Percentiles rank a stretch among this genome's conserved stretches.
Conservation (phyloP, 2,888 invertebrate species). For the Drosophila incognita region DNA sequence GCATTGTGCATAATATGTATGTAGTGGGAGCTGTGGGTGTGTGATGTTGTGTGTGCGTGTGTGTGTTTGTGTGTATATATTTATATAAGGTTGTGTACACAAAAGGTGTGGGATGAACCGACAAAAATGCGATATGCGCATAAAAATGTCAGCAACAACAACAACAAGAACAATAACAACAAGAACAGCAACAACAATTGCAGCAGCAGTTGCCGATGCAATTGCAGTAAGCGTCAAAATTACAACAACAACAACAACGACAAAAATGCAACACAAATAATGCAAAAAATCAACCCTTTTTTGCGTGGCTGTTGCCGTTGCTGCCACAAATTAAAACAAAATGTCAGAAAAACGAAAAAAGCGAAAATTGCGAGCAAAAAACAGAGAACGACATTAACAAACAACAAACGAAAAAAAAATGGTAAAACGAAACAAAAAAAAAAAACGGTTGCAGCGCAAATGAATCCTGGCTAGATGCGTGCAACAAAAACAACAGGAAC, state of each 20-base stretch:
- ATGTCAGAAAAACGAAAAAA: conserved; percentile 71
- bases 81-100: conserved; percentile 38
- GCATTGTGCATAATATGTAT: conserved; percentile 33
- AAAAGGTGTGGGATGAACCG: conserved; percentile 76
- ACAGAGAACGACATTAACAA: conserved; percentile 48
- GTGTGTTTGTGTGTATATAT: conserved; percentile 22
- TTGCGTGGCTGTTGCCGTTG: conserved; percentile 42
- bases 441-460: conserved; percentile 60
- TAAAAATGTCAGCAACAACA: conserved; percentile 63
- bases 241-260: conserved; percentile 56
- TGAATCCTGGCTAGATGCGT: conserved; percentile 76
- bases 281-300: conserved; percentile 77
- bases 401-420: conserved; percentile 37
- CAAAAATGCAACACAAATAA: conserved; percentile 58
- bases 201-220: conserved; percentile 61
- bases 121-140: conserved; percentile 76
- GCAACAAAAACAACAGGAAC: conserved; percentile 51
- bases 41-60: conserved; percentile 7
- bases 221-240: conserved; percentile 73
- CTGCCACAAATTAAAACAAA: conserved; percentile 82
- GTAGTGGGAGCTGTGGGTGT: background rate
- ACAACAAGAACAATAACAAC: conserved; percentile 47
- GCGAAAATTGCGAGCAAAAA: conserved; percentile 58
- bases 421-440: conserved; percentile 23
- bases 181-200: conserved; percentile 10